Conservation (phyloP, 2,797 vertebrate genomes). For the Anguilla pacifica region DNA sequence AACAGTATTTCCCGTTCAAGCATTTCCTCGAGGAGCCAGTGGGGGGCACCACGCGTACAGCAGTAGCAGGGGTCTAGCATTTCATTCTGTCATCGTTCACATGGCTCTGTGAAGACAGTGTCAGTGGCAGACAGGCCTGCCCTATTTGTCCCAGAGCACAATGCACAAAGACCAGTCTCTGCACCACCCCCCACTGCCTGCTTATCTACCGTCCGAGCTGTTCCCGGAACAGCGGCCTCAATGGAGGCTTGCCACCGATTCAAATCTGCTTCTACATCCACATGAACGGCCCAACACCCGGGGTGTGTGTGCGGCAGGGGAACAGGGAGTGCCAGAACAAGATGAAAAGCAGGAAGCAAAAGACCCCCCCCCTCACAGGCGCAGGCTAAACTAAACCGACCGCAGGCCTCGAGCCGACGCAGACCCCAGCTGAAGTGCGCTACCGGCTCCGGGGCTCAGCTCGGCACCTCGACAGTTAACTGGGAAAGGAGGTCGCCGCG, state of each 20-base stretch:
- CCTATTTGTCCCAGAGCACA: slow-evolving; percentile 4
- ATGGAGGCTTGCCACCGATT: background rate
- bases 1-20: background rate
- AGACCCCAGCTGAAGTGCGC: background rate
- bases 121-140: background rate
- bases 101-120: background rate
- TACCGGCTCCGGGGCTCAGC: too few relatives aligned
- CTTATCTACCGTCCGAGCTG: background rate
- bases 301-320: background rate
- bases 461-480: background rate
- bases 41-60: background rate
- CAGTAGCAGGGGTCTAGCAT: background rate
- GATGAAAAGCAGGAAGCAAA: background rate
- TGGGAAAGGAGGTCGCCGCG: background rate
- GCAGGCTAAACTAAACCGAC: background rate
- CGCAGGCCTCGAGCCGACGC: background rate
- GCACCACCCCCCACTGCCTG: background rate
- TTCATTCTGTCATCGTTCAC: background rate
- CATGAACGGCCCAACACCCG: background rate
- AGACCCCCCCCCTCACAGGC: background rate
- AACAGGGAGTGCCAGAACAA: background rate
- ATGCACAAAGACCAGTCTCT: background rate
- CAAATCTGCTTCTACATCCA: background rate
- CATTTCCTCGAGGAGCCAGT: background rate
- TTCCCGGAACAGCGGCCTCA: slow-evolving; percentile 18